These are phyloP conservation scores for Otolemur crassicaudatus DNA, from an alignment of 2,797 vertebrate species.

Conservation along the genomic window DNA sequence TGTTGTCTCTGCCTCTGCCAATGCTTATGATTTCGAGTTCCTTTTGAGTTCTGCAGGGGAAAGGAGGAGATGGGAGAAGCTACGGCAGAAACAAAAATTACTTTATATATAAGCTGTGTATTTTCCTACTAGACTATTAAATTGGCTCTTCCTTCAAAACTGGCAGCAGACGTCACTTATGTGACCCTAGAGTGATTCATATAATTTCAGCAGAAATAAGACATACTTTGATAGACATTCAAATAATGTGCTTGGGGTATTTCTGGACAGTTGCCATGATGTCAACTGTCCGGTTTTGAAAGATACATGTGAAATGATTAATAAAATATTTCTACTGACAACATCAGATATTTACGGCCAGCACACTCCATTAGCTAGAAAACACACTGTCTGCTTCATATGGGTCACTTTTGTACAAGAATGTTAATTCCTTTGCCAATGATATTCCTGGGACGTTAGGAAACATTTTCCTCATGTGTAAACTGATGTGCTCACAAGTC, in stretches of 20 bases:
- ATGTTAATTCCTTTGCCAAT: background rate
- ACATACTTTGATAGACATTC: slow-evolving; percentile 17
- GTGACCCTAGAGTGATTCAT: slow-evolving; percentile 2
- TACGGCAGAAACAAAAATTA: slow-evolving; percentile 15
- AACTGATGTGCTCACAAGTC: background rate
- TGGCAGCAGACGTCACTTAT: background rate
- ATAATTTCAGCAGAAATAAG: slow-evolving; percentile 23
- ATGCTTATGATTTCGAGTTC: slow-evolving; percentile 2
- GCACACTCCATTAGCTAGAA: background rate
- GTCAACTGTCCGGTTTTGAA: slow-evolving; percentile 48
- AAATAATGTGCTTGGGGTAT: slow-evolving; percentile 16
- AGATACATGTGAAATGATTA: background rate
- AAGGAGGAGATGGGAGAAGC: background rate
- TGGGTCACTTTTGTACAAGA: background rate
- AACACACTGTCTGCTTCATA: background rate
- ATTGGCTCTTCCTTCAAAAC: slow-evolving; percentile 10
- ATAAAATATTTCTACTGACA: background rate
- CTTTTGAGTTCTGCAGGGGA: background rate
- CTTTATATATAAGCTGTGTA: background rate
- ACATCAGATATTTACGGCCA: background rate
- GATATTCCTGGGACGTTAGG: background rate
- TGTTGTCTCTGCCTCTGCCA: background rate
- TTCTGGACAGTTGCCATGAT: background rate
- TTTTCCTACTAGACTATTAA: slow-evolving; percentile 40
- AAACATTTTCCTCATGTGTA: background rate